Base-by-base conservation (phyloP, 2,888 invertebrate species). In the Callimorpha dominula region DNA sequence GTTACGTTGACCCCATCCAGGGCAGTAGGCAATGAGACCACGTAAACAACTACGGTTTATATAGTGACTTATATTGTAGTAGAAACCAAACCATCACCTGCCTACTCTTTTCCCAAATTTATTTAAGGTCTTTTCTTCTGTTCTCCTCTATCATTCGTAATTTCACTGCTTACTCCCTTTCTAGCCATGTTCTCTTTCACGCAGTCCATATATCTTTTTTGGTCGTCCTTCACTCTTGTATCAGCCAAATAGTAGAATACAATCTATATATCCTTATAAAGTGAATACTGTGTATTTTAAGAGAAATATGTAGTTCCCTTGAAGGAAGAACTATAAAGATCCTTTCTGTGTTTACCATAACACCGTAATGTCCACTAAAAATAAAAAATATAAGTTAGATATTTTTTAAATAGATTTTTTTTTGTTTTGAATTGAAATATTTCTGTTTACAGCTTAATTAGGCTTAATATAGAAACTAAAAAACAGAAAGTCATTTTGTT, bases 401-500 rank as follows among this genome's bases (percentile, higher is more conserved):
- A 40, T 49, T n/a, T 14, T 40, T 57, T n/a, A 50, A 66, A 42
- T 50, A 66, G 11, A 42, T 67, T n/a, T 52, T 71, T 62, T 63
- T 31, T 69, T 62, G 60, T 70, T 43, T 73, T 11, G 20, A 62
- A 69, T 43, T 50, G n/a, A 68, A 54, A 64, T 71, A 64, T 72
- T 67, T 66, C 20, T 72, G 75, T 68, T 42, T 60, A 70, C 68
- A 70, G 65, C 66, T 71, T 68, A 66, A 71, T 64, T 72, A 63
- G 67, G 64, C 62, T 68, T 64, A 74, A 68, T 68, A 68, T 74
- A 71, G 70, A 67, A n/a, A 54, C n/a, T 62, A 71, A 71, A 74
- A 68, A 74, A 75, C 64, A 50, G 43, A 73, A 74, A 79, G 73
- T 68, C 74, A 78, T 78, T 70, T 73, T 75, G 77, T 79, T 81